Evolutionary conservation across 1,140 invertebrate genomes (phyloP).

Genomic region (Euwallacea similis): DNA sequence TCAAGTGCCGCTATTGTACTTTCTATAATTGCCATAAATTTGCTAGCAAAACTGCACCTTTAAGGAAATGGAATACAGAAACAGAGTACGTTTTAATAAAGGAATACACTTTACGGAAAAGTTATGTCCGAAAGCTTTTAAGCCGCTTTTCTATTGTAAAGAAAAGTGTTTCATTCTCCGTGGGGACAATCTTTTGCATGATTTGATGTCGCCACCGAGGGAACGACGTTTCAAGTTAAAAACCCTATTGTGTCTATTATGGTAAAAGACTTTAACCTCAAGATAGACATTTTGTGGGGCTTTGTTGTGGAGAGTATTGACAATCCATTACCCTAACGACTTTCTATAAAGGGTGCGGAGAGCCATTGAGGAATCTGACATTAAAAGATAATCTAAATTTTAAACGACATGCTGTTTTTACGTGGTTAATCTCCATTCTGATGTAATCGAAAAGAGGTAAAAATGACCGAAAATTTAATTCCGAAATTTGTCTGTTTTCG

Average conservation of each 20-base stretch:
- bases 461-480: too few species aligned
- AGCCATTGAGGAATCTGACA: too few species aligned
- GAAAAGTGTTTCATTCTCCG: background rate
- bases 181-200: constrained; percentile 1
- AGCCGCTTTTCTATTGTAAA: constrained; percentile 3
- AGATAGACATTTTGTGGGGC: background rate
- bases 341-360: too few species aligned
- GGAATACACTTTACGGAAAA: background rate
- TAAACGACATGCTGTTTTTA: too few species aligned
- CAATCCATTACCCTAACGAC: too few species aligned
- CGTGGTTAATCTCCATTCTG: too few species aligned
- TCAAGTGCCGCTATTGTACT: background rate
- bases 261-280: background rate
- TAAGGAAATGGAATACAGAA: background rate
- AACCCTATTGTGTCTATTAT: constrained; percentile 1
- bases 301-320: background rate
- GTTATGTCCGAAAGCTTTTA: constrained; percentile 6
- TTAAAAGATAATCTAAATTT: too few species aligned
- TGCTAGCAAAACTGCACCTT: background rate
- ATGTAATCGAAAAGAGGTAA: too few species aligned
- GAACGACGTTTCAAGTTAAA: constrained; percentile 3
- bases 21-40: constrained; percentile 3
- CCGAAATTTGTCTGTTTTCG: too few species aligned
- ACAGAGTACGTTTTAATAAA: background rate
- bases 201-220: background rate